A percentile compares a stretch with the other conserved stretches of the same genome.
Conservation (phyloP, 1,140 invertebrate species). For the Apis laboriosa region DNA sequence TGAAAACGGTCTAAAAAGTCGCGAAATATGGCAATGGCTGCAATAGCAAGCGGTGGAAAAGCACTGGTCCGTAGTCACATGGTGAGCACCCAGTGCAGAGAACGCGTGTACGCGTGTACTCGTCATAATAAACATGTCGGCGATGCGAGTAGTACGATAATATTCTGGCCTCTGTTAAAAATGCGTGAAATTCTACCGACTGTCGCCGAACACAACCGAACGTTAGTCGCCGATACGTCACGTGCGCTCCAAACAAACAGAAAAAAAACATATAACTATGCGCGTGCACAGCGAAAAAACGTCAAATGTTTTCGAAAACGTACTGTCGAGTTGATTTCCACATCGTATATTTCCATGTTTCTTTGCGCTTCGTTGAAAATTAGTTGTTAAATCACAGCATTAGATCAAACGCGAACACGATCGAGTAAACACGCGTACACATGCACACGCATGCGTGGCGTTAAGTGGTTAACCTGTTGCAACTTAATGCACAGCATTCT, state of each 20-base stretch:
- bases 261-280: neutral
- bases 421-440: constrained; percentile 19
- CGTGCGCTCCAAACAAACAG: neutral
- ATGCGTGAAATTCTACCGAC: neutral
- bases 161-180: neutral
- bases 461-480: constrained; percentile 30
- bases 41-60: constrained; percentile 3
- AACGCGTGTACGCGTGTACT: constrained; percentile 12
- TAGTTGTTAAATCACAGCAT: constrained; percentile 13
- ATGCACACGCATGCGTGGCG: constrained; percentile 18
- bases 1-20: neutral
- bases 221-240: neutral
- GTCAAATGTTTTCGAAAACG: neutral
- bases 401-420: constrained; percentile 3
- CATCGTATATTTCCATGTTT: neutral
- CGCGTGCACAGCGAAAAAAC: neutral
- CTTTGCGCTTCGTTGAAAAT: neutral
- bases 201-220: constrained; percentile 5
- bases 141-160: neutral
- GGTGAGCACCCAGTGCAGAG: constrained; percentile 11
- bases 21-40: neutral
- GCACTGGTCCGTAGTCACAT: constrained; percentile 21
- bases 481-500: constrained; percentile 8
- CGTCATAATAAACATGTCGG: constrained; percentile 20
- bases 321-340: neutral